Evolutionary conservation across 23 tunicate species (phyloP), one percentile per base, ranked within the genome.

Genomic region (Phallusia fumigata): DNA sequence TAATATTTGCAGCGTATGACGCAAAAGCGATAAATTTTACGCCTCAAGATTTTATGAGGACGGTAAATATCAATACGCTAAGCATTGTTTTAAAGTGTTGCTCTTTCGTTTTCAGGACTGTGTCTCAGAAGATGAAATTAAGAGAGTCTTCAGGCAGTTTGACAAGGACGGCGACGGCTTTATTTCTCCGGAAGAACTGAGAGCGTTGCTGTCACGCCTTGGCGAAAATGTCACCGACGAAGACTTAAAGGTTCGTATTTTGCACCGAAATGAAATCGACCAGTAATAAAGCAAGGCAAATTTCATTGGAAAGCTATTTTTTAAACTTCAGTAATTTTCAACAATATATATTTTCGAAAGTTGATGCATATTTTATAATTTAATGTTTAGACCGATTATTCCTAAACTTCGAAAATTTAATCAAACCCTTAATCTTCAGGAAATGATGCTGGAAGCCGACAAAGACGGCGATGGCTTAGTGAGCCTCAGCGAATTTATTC

Each of bases 81-180:
- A 40, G 47, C 5, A 10, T 40, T 40, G 10, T 52, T 18, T 19
- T 73, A 18, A 15, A 73, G 8, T 19, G 3, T 8, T 52, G 24
- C 3, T n/a, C 19, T 58, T 49, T 82, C 40, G 35, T 82, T 65
- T 76, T 5, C 69, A 89, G 94, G 83, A 89, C 32, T 89, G 94
- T 45, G 80, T 89, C 5, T 81, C 94, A 10, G 85, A 78, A 33
- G 88, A 89, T 5, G 94, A 89, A 76, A 84, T 86, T 1, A 44
- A n/a, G 35, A 53, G 84, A 26, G 85, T 89, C 51, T 89, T 89
- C 73, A 16, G 31, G 22, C 80, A 84, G 78, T 89, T 89, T 36
- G 94, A 89, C 65, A 80, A 76, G 74, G 88, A 89, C 69, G 94
- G 94, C 32, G 94, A 89, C 50, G 94, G 94, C 0, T 89, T 76